phyloP scores from a whole-genome alignment of 2,888 invertebrate species.

The Sepiola atlantica region DNA sequence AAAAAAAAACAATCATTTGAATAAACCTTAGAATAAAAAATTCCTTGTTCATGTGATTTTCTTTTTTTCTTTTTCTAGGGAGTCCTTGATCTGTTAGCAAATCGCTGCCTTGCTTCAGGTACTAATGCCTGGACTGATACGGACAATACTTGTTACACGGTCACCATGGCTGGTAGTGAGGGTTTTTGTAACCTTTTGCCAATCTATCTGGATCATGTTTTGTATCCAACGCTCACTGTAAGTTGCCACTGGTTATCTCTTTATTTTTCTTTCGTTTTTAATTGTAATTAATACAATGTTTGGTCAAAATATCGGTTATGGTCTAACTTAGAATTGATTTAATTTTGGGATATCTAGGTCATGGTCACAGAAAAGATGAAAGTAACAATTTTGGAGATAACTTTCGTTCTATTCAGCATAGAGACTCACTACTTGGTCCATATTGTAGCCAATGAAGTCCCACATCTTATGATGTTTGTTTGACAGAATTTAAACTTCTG shows the following conservation, averaged over 20 bases:
- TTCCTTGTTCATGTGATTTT: not conserved
- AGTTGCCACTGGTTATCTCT: constrained; percentile 51
- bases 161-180: constrained; percentile 89
- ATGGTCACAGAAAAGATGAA: no score
- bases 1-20: not conserved
- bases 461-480: no score
- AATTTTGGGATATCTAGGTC: no score
- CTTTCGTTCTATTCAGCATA: no score
- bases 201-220: constrained; percentile 91
- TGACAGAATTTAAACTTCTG: no score
- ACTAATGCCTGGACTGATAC: constrained; percentile 92
- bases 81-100: constrained; percentile 89
- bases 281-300: no score
- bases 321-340: no score
- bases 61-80: constrained; percentile 81
- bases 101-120: constrained; percentile 90
- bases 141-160: constrained; percentile 92
- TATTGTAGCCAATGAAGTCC: no score
- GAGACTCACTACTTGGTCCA: no score
- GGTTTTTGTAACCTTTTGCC: constrained; percentile 92
- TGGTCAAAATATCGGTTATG: no score
- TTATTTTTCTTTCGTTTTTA: no score
- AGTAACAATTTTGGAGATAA: no score
- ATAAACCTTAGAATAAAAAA: not conserved
- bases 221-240: constrained; percentile 86